These are phyloP conservation scores for Puffinus mauretanicus DNA, from an alignment of 2,113 vertebrate species.

Conservation along the genomic window DNA sequence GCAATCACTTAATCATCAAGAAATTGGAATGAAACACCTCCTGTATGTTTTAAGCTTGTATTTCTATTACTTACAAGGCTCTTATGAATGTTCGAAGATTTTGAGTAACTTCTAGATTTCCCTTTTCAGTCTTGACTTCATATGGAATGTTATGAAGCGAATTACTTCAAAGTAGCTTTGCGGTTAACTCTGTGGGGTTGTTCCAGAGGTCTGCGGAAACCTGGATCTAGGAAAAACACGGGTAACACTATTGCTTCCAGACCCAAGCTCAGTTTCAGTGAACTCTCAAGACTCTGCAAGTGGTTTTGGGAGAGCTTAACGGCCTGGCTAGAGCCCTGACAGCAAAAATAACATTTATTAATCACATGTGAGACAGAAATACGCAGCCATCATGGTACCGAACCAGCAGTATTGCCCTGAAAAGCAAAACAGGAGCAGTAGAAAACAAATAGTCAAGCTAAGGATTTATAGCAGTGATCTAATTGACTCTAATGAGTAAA, in stretches of 20 bases:
- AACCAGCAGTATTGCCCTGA: not conserved
- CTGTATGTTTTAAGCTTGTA: constrained; percentile 4
- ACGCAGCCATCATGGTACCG: not conserved
- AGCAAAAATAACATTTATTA: not conserved
- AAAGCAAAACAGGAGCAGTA: not conserved
- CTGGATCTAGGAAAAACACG: not conserved
- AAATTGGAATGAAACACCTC: constrained; percentile 40
- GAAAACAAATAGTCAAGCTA: constrained; percentile 8
- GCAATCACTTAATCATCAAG: constrained; percentile 14
- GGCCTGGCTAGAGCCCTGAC: not conserved
- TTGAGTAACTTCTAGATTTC: not conserved
- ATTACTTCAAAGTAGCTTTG: constrained; percentile 25
- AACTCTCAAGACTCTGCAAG: not conserved
- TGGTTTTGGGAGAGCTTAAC: not conserved
- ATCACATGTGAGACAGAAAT: not conserved
- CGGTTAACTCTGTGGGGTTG: constrained; percentile 1
- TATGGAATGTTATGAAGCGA: not conserved
- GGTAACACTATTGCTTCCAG: constrained; percentile 38
- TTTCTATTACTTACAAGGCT: constrained; percentile 11
- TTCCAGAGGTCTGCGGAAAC: constrained; percentile 42
- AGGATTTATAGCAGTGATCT: constrained; percentile 7
- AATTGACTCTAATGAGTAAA: not conserved
- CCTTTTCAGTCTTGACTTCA: constrained; percentile 4
- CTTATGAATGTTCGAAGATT: not conserved
- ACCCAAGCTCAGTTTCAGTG: not conserved